Evolutionary conservation across 1,140 invertebrate species (phyloP).

Genomic region (Bemisia tabaci): DNA sequence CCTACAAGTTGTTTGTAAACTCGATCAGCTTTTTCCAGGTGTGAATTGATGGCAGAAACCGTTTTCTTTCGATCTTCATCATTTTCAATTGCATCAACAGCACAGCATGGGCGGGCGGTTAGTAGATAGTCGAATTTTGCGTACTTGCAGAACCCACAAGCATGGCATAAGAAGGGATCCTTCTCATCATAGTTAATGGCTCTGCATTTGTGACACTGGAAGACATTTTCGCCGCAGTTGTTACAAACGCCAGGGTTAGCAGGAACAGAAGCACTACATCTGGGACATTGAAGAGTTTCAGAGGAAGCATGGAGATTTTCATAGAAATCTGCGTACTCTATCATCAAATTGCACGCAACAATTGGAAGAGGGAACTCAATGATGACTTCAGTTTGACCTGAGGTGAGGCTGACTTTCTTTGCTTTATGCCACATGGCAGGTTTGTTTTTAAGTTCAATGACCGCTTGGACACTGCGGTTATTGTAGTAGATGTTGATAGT

Average conservation of each 20-base stretch:
- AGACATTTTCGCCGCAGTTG: constrained; percentile 97
- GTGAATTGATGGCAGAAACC: constrained; percentile 71
- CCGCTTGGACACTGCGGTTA: constrained; percentile 86
- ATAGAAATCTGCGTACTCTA: constrained; percentile 96
- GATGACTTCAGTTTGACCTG: constrained; percentile 89
- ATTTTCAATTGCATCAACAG: constrained; percentile 91
- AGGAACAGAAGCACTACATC: constrained; percentile 89
- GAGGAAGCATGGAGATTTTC: constrained; percentile 69
- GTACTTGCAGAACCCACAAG: constrained; percentile 98
- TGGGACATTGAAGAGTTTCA: constrained; percentile 89
- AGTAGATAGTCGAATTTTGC: constrained; percentile 97
- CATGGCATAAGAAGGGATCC: constrained; percentile 95
- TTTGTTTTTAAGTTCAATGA: constrained; percentile 93
- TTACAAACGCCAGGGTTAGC: constrained; percentile 94
- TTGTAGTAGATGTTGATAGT: constrained; percentile 95
- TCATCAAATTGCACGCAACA: constrained; percentile 96
- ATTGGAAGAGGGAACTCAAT: constrained; percentile 93
- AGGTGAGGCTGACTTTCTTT: constrained; percentile 72
- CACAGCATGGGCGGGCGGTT: constrained; percentile 78
- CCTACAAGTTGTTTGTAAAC: constrained; percentile 81
- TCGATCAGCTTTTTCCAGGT: constrained; percentile 87
- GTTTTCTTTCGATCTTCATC: constrained; percentile 77
- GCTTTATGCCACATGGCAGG: constrained; percentile 93
- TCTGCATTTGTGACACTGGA: constrained; percentile 93
- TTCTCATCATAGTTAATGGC: constrained; percentile 99